Percentiles rank a stretch among this genome's conserved stretches.
These are phyloP conservation scores for Oligia fasciuncula DNA, from an alignment of 2,888 invertebrate species.

Conservation along the genomic window DNA sequence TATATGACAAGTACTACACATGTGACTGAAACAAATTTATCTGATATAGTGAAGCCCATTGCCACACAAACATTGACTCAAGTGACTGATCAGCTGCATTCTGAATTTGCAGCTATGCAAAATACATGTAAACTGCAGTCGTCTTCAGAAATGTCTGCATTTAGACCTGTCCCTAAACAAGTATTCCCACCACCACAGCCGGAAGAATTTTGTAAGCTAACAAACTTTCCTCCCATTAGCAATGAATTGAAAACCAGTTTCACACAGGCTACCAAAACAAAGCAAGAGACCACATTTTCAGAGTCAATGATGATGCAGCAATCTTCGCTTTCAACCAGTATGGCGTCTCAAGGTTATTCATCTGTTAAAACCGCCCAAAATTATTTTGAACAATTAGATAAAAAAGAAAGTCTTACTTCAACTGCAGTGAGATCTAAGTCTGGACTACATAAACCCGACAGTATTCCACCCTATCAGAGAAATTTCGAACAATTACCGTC, in stretches of 20 bases:
- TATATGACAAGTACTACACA: slow-evolving; percentile 74
- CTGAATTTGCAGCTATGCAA: slow-evolving; percentile 81
- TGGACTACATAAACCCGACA: slow-evolving; percentile 91
- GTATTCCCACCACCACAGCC: slow-evolving; percentile 82
- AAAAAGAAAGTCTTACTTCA: slow-evolving; percentile 81
- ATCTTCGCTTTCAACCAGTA: slow-evolving; percentile 73
- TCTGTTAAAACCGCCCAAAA: slow-evolving; percentile 84
- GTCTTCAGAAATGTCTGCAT: slow-evolving; percentile 84
- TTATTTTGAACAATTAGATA: slow-evolving; percentile 84
- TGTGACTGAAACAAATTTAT: slow-evolving; percentile 70
- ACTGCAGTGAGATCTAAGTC: slow-evolving; percentile 83
- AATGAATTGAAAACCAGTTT: slow-evolving; percentile 81
- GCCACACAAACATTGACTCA: slow-evolving; percentile 79
- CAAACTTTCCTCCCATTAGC: slow-evolving; percentile 82
- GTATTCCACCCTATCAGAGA: slow-evolving; percentile 92
- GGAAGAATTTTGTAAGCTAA: slow-evolving; percentile 78
- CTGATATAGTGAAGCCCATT: slow-evolving; percentile 81
- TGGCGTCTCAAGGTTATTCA: slow-evolving; percentile 78
- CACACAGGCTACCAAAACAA: slow-evolving; percentile 75
- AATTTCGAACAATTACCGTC: slow-evolving; percentile 90
- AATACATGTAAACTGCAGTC: slow-evolving; percentile 83
- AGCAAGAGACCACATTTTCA: slow-evolving; percentile 76
- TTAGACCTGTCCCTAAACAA: slow-evolving; percentile 87
- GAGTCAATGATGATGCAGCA: slow-evolving; percentile 78
- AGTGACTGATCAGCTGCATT: slow-evolving; percentile 74